A percentile compares a stretch with the other conserved stretches of the same genome.
Conservation (phyloP, 2,797 vertebrate species). For the Phylloscopus collybita region DNA sequence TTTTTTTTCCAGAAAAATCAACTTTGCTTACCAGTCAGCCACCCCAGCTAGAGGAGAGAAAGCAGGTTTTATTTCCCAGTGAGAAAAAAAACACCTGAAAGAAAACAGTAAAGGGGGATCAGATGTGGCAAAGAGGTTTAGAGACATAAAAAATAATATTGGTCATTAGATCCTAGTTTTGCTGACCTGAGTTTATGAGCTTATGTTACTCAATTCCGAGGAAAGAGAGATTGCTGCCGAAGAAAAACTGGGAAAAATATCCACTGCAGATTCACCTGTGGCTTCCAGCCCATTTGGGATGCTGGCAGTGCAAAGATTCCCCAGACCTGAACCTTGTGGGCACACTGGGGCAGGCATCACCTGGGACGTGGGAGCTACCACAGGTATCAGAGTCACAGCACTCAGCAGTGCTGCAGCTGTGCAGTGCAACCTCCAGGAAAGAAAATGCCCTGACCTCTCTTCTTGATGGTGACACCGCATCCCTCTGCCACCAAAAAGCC, state of each 20-base stretch:
- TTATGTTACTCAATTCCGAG: background rate
- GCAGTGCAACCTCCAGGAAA: background rate
- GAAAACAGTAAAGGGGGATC: fast-evolving
- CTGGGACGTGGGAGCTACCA: background rate
- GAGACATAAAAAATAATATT: background rate
- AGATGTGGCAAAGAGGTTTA: background rate
- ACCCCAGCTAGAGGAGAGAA: background rate
- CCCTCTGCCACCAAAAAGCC: background rate
- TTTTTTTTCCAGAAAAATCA: background rate
- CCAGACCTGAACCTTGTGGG: background rate
- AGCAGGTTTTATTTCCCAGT: background rate
- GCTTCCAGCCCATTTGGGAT: background rate
- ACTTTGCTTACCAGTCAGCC: background rate
- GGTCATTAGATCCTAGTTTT: background rate
- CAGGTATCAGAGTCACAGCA: background rate
- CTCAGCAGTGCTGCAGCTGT: too few species aligned
- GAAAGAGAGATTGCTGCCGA: background rate
- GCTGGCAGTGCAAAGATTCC: background rate
- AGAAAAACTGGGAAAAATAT: background rate
- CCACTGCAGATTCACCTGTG: background rate
- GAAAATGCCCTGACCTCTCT: background rate
- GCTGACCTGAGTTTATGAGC: background rate
- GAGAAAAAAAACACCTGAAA: background rate
- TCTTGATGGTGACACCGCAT: background rate
- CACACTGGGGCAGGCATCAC: background rate